Evolutionary conservation across 2,797 vertebrate genomes (phyloP).

Genomic region (Thunnus albacares): DNA sequence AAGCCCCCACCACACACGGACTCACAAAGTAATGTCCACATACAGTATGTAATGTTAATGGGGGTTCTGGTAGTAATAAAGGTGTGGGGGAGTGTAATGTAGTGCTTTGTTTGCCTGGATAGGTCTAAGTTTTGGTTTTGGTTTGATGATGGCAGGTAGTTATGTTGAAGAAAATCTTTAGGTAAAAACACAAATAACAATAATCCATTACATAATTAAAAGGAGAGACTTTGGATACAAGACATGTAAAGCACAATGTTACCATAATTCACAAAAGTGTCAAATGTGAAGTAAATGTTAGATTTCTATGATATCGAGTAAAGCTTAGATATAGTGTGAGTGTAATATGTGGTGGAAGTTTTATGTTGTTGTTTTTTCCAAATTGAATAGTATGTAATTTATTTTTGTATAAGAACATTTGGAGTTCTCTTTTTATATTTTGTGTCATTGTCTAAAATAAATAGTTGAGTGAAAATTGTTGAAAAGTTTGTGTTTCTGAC

Average conservation of each 20-base stretch:
- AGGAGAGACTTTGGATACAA: background rate
- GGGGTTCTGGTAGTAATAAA: background rate
- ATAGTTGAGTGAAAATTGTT: conserved; percentile 37
- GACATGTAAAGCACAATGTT: conserved; percentile 17
- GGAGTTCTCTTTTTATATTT: conserved; percentile 37
- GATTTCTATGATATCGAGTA: conserved; percentile 3
- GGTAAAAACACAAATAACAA: background rate
- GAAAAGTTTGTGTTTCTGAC: conserved; percentile 46
- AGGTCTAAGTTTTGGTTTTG: background rate
- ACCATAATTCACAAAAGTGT: conserved; percentile 2
- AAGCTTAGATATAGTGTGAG: conserved; percentile 32
- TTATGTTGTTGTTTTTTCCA: conserved; percentile 16
- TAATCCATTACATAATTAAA: background rate
- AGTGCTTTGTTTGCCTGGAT: background rate
- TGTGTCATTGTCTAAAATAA: conserved; percentile 50
- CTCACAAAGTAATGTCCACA: background rate
- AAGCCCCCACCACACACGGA: background rate
- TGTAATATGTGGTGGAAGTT: conserved; percentile 23
- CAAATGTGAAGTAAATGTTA: conserved; percentile 34
- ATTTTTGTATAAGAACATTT: conserved; percentile 64
- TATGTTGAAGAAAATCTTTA: background rate
- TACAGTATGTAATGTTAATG: background rate
- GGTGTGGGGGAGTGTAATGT: background rate
- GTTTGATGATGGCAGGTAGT: background rate
- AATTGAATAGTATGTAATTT: conserved; percentile 61